These are phyloP conservation scores for Steinernema hermaphroditum DNA, from an alignment of 2,888 invertebrate species.

Conservation along the genomic window DNA sequence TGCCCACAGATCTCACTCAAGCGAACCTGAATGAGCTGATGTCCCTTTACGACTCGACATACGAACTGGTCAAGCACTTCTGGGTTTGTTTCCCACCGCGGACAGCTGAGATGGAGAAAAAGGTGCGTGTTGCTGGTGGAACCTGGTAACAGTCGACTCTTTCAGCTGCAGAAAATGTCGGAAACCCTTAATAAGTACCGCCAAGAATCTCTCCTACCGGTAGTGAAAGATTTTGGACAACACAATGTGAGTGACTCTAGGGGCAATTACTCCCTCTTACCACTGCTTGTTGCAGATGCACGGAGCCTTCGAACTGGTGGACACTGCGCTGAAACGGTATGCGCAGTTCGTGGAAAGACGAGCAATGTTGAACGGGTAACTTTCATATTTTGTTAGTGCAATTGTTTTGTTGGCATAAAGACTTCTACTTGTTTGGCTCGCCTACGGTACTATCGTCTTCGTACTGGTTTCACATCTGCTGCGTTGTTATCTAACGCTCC, in stretches of 20 bases:
- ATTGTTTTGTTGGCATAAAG: background rate
- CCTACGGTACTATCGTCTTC: background rate
- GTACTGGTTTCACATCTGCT: background rate
- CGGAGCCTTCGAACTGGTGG: constrained; percentile 1
- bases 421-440: background rate
- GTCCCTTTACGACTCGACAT: background rate
- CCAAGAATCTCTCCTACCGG: background rate
- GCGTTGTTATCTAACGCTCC: no score
- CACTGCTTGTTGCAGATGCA: background rate
- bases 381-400: background rate
- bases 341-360: background rate
- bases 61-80: constrained; percentile 86
- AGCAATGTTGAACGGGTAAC: background rate
- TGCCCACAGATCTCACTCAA: constrained; percentile 6
- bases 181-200: background rate
- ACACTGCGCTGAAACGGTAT: constrained; percentile 1
- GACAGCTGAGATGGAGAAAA: constrained; percentile 76
- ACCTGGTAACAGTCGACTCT: background rate
- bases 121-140: no score
- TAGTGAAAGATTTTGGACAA: background rate
- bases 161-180: background rate
- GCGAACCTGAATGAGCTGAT: background rate
- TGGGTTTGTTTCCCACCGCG: constrained; percentile 88
- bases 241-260: background rate
- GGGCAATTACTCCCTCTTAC: no score